phyloP scores from a whole-genome alignment of 2,797 vertebrate genomes.

The Miopithecus talapoin region DNA sequence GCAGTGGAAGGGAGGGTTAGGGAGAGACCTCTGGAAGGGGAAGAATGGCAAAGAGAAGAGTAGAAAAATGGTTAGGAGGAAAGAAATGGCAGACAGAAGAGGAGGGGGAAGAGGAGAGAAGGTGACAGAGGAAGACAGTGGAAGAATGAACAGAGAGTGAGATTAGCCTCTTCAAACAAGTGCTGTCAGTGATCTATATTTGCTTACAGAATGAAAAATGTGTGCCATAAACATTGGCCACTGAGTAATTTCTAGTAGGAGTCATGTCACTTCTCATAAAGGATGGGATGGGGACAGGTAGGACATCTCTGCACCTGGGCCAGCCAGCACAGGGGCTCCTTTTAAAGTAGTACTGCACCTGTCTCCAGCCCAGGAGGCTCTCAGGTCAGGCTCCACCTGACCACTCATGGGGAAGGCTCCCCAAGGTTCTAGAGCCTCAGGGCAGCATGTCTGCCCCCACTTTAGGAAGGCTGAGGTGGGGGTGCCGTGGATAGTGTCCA shows the following conservation, averaged over 20 bases:
- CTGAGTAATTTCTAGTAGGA: conserved; percentile 78
- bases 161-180: conserved; percentile 63
- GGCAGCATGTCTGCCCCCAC: conserved; percentile 50
- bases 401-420: background rate
- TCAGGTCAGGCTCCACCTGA: background rate
- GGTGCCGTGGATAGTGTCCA: conserved; percentile 64
- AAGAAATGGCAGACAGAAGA: background rate
- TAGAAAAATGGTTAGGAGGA: background rate
- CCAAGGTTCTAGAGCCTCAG: conserved; percentile 60
- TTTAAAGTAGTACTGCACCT: background rate
- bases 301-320: conserved; percentile 54
- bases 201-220: conserved; percentile 87
- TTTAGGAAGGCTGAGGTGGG: conserved; percentile 16
- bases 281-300: conserved; percentile 73
- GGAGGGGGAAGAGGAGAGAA: background rate
- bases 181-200: conserved; percentile 82
- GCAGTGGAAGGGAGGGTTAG: background rate
- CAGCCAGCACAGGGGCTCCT: background rate
- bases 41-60: background rate
- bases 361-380: conserved; percentile 3
- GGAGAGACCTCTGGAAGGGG: background rate
- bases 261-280: conserved; percentile 77
- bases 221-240: conserved; percentile 80
- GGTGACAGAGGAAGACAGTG: background rate
- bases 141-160: conserved; percentile 2